phyloP scores from a whole-genome alignment of 2,797 vertebrate genomes.

The Channa striata region DNA sequence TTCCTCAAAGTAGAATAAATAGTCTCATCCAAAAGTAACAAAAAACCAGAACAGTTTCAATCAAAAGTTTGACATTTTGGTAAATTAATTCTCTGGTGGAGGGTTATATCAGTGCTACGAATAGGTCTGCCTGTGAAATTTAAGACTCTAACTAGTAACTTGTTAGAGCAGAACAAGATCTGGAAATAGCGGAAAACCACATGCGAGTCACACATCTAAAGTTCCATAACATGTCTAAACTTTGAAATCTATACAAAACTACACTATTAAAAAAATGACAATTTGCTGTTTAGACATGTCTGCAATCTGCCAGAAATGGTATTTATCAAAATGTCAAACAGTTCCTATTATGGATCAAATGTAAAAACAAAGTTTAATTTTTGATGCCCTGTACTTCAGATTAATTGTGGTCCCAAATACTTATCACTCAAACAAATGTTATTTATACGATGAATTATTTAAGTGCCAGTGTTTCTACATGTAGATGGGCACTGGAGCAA shows the following conservation, averaged over 20 bases:
- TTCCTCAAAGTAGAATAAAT: constrained; percentile 51
- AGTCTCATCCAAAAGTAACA: constrained; percentile 36
- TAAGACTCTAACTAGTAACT: neutral
- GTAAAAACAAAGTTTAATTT: no score
- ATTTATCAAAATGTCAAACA: constrained; percentile 10
- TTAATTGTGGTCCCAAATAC: constrained; percentile 14
- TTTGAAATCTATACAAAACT: neutral
- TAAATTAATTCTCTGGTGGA: neutral
- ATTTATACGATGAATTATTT: constrained; percentile 45
- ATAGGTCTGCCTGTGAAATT: neutral
- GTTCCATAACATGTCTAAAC: neutral
- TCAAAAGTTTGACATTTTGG: neutral
- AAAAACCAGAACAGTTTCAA: neutral
- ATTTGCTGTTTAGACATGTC: no score
- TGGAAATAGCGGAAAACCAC: neutral
- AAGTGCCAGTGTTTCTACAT: constrained; percentile 36
- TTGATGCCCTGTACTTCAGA: constrained; percentile 1
- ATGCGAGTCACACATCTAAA: neutral
- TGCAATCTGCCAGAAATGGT: neutral
- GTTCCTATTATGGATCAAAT: constrained; percentile 2
- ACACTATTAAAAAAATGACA: no score
- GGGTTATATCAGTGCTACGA: neutral
- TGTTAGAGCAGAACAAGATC: constrained; percentile 12
- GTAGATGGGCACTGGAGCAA: neutral
- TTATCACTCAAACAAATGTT: constrained; percentile 3